A percentile compares a stretch with the other conserved stretches of the same genome.
Conservation (phyloP, 2,113 vertebrate genomes). For the Axis porcinus region DNA sequence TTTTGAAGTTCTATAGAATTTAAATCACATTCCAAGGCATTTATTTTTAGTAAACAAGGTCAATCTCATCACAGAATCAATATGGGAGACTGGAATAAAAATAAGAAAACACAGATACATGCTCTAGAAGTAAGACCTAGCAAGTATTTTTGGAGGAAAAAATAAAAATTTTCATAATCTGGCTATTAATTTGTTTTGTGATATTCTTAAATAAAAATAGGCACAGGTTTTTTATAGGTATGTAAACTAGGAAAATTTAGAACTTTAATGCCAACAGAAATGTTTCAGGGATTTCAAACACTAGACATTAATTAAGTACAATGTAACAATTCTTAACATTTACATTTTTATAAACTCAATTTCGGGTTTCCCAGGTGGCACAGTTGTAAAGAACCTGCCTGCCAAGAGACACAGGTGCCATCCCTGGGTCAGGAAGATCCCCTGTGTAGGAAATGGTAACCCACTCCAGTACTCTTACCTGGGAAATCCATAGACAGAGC, state of each 20-base stretch:
- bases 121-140: neutral
- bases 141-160: neutral
- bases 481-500: neutral
- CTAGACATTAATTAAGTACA: constrained; percentile 22
- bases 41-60: constrained; percentile 29
- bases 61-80: neutral
- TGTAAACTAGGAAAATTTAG: neutral
- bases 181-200: neutral
- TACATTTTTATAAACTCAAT: constrained; percentile 14
- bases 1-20: constrained; percentile 20
- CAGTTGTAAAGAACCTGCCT: neutral
- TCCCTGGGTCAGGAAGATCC: neutral
- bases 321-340: constrained; percentile 38
- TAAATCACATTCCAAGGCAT: neutral
- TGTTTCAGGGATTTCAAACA: constrained; percentile 19
- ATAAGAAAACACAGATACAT: neutral
- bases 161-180: neutral
- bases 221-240: neutral
- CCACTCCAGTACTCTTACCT: neutral
- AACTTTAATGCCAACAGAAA: constrained; percentile 53
- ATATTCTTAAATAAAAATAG: neutral
- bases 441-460: neutral
- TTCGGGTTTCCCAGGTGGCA: neutral
- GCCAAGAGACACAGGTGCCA: neutral
- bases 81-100: neutral